Base-by-base conservation (phyloP, 2,888 invertebrate species). In the Romanomermis culicivorax region DNA sequence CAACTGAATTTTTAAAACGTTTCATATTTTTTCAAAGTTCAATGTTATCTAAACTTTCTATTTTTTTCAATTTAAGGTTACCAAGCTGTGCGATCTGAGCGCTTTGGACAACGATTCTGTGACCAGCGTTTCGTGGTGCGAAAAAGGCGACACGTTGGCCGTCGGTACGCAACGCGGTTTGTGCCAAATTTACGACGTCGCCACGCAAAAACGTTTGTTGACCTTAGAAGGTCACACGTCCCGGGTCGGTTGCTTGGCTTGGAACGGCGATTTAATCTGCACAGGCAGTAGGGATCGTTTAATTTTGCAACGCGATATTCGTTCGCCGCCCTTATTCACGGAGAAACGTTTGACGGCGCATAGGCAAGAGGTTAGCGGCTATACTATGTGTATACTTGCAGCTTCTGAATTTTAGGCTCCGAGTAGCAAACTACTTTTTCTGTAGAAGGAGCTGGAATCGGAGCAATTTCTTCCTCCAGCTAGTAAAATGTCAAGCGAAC, bases 111-210 rank as follows among this genome's bases (percentile, higher is more conserved):
- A 83, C 29, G 95, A 95, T 70, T 83, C 85, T 4, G 93, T 97
- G 36, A 95, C 95, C 2, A 93, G 95, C 1, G 95, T 97, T 25
- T 87, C 93, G 51, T 97, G 97, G 97, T 87, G 89, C 68, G 95
- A 95, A 69, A 78, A 93, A 73, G 95, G 95, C 17, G 86, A 89
- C 69, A 76, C 85, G 48, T 87, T 99, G 2, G 93, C 97, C 0
- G 95, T 99, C 29, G 97, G 97, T 29, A 97, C 97, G 14, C 87
- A 93, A 74, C 83, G 85, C 67, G 93, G 95, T 53, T 27, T 45
- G 27, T n/a, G 93, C 55, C 91, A 95, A 66, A 87, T 97, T 11
- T 95, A 95, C 95, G 95, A 97, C 73, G 91, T 89, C 23, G 81
- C 85, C 51, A 84, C 84, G 24, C 86, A 83, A 65, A 91, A 91